Evolutionary conservation across 2,797 vertebrate species (phyloP), one percentile per base, ranked within the genome.

Genomic region (Triplophysa bombifrons): DNA sequence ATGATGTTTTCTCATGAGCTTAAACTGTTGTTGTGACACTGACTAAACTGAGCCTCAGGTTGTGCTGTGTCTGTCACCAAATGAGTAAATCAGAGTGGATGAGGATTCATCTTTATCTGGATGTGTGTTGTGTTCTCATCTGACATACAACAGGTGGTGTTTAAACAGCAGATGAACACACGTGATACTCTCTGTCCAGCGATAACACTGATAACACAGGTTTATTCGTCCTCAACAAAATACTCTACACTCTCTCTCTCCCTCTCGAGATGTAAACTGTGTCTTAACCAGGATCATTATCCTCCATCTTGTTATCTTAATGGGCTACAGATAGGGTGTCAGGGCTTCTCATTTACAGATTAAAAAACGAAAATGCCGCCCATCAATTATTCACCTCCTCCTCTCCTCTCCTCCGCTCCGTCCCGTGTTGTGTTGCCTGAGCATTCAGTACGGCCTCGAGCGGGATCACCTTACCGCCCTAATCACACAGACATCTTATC

Each of bases 301-400:
- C 87, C 89, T 89, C 92, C 94, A 94, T 95, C 93, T 95, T 95
- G 94, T 96, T 96, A 96, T 95, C 94, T 95, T 97, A 96, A 97
- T 95, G 93, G 93, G 88, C 87, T 88, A 82, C 86, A 90, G 92
- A 94, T 93, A 88, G 89, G 61, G 89, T 76, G 85, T 88, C 84
- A 85, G 93, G 90, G 87, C 91, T 93, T 94, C 95, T 96, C 96
- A 94, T 96, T 97, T 98, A 96, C 95, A 92, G 93, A 96, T 96
- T 94, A 93, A 94, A 94, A 95, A 95, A 92, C 85, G 89, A 94
- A 94, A 94, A 92, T 91, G 92, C 92, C 79, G 77, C 87, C 84
- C 84, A 94, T 98, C 89, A 96, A 97, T 97, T 94, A 93, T 93
- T 93, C 85, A 94, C 83, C 64, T 83, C 84, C 84, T 86, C 73